Conservation (phyloP, 2,797 vertebrate species). For the Vireo griseus region DNA sequence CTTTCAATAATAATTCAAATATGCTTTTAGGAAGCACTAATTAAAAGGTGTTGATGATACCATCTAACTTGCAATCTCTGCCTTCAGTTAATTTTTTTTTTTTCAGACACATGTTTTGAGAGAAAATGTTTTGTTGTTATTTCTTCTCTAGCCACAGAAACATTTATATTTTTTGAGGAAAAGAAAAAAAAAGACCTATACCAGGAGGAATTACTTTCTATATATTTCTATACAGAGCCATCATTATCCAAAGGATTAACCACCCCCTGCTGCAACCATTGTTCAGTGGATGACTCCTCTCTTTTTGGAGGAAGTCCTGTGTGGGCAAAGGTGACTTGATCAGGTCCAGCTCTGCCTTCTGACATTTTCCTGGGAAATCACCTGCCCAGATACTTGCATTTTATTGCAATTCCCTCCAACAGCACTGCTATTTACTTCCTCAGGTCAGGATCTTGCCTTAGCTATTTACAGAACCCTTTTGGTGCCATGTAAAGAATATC, state of each 20-base stretch:
- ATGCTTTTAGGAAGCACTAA: neutral
- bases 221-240: neutral
- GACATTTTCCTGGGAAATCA: neutral
- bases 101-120: neutral
- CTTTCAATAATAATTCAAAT: neutral
- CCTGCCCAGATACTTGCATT: neutral
- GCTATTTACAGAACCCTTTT: neutral
- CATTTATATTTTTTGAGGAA: fast-evolving
- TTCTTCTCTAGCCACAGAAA: neutral
- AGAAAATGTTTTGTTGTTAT: neutral
- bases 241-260: neutral
- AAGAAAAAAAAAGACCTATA: too few relatives aligned
- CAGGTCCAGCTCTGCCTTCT: neutral
- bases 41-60: neutral
- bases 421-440: neutral
- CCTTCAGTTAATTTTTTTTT: neutral
- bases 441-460: neutral
- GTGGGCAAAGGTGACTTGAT: neutral
- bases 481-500: neutral
- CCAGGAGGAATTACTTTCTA: neutral
- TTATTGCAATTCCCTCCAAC: neutral
- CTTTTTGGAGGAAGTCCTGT: fast-evolving
- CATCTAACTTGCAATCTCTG: neutral
- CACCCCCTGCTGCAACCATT: neutral
- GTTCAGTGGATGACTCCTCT: neutral